These are phyloP conservation scores for Melanotaenia trifasciata DNA, from an alignment of 2,797 vertebrate species.

Conservation along the genomic window DNA sequence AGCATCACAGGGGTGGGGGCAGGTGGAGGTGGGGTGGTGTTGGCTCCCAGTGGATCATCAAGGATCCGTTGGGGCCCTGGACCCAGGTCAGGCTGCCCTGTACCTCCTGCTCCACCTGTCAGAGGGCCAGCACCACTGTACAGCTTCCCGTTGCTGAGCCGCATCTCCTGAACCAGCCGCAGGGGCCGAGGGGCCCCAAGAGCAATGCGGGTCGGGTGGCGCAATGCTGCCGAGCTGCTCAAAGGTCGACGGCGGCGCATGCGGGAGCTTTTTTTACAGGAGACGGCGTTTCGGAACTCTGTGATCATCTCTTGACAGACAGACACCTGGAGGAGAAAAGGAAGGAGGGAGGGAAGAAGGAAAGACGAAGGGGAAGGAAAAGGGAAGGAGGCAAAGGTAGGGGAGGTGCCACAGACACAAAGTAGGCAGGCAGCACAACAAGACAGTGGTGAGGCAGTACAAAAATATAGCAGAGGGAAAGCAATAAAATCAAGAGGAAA, in stretches of 20 bases:
- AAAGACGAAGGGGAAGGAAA: slow-evolving; percentile 31
- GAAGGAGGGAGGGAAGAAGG: slow-evolving; percentile 50
- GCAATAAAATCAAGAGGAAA: slow-evolving; percentile 38
- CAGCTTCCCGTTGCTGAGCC: slow-evolving; percentile 93
- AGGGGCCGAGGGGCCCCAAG: slow-evolving; percentile 86
- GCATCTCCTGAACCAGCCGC: slow-evolving; percentile 90
- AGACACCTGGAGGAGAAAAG: slow-evolving; percentile 83
- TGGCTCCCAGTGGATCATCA: slow-evolving; percentile 83
- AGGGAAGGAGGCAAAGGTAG: slow-evolving; percentile 56
- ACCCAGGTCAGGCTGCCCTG: slow-evolving; percentile 78
- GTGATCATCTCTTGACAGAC: slow-evolving; percentile 96
- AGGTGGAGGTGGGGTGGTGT: slow-evolving; percentile 78
- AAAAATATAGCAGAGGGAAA: slow-evolving; percentile 48
- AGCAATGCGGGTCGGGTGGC: slow-evolving; percentile 84
- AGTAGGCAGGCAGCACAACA: slow-evolving; percentile 72
- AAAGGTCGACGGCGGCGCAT: slow-evolving; percentile 86
- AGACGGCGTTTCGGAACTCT: slow-evolving; percentile 91
- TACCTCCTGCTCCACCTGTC: slow-evolving; percentile 76
- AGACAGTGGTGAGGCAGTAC: slow-evolving; percentile 67
- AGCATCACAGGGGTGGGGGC: slow-evolving; percentile 76
- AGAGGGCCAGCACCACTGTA: slow-evolving; percentile 87
- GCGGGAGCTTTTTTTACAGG: slow-evolving; percentile 92
- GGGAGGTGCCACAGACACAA: slow-evolving; percentile 65
- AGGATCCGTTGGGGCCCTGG: slow-evolving; percentile 85
- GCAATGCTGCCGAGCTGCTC: slow-evolving; percentile 77